These are phyloP conservation scores for Leptura quadrifasciata DNA, from an alignment of 2,888 invertebrate species.

Conservation along the genomic window DNA sequence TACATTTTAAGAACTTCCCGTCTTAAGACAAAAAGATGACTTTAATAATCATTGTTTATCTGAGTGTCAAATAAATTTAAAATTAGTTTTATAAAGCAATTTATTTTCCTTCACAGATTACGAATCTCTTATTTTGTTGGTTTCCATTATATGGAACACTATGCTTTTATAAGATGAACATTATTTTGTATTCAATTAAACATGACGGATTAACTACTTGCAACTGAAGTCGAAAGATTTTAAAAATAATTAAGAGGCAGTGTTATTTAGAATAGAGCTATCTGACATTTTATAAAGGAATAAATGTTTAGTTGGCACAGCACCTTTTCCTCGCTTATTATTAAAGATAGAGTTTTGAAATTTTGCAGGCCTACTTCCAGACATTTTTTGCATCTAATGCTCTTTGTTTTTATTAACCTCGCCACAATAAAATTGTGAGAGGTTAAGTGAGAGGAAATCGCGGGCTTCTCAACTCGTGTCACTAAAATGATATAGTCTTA, in stretches of 20 bases:
- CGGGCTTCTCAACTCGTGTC: no score
- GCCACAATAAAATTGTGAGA: no score
- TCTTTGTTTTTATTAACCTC: no score
- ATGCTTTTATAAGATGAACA: background rate
- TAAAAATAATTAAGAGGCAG: background rate
- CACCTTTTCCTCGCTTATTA: no score
- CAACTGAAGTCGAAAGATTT: background rate
- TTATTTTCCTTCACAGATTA: background rate
- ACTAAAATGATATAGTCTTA: no score
- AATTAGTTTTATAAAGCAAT: slow-evolving; percentile 34
- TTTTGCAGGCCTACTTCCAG: no score
- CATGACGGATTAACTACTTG: background rate
- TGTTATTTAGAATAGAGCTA: background rate
- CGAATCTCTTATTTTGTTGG: background rate
- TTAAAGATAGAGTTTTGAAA: no score
- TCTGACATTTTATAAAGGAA: background rate
- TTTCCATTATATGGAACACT: background rate
- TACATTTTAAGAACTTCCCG: slow-evolving; percentile 10
- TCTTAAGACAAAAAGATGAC: slow-evolving; percentile 14
- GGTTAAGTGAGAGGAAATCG: no score
- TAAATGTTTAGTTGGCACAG: no score
- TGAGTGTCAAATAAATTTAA: slow-evolving; percentile 11
- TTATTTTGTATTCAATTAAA: background rate
- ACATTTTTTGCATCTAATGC: no score
- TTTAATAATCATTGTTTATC: slow-evolving; percentile 18